Percentiles rank a stretch among this genome's conserved stretches.
These are phyloP conservation scores for Eospalax fontanierii DNA, from an alignment of 2,797 vertebrate genomes.

Conservation along the genomic window DNA sequence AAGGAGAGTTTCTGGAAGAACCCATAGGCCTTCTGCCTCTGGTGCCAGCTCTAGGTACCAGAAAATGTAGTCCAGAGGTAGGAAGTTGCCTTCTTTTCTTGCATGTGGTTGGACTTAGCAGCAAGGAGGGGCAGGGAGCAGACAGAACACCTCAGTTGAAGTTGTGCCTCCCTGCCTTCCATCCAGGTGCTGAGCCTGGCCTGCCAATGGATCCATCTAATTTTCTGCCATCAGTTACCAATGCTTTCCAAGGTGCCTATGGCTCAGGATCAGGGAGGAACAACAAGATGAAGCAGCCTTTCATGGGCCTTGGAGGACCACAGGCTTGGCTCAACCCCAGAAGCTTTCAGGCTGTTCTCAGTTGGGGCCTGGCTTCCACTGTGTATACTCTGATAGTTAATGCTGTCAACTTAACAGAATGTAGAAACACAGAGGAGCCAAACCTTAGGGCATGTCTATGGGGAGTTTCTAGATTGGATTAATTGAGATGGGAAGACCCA, in stretches of 20 bases:
- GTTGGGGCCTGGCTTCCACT: not conserved
- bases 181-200: not conserved
- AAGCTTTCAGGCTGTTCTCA: not conserved
- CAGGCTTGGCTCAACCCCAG: not conserved
- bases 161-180: not conserved
- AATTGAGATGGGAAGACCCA: not conserved
- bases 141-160: not conserved
- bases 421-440: not conserved
- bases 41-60: not conserved
- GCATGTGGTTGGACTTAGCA: not conserved
- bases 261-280: not conserved
- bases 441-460: too few species aligned
- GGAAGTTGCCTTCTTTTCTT: not conserved
- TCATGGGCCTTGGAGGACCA: rapidly evolving
- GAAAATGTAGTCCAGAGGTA: not conserved
- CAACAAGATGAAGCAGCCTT: not conserved
- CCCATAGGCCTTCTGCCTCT: not conserved
- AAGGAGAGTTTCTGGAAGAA: constrained; percentile 20
- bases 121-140: not conserved
- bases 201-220: not conserved
- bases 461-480: not conserved
- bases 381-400: not conserved
- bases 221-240: not conserved
- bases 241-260: not conserved
- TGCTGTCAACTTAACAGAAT: not conserved